Evolutionary conservation across 2,888 invertebrate species (phyloP).

Genomic region (Eurois occulta): DNA sequence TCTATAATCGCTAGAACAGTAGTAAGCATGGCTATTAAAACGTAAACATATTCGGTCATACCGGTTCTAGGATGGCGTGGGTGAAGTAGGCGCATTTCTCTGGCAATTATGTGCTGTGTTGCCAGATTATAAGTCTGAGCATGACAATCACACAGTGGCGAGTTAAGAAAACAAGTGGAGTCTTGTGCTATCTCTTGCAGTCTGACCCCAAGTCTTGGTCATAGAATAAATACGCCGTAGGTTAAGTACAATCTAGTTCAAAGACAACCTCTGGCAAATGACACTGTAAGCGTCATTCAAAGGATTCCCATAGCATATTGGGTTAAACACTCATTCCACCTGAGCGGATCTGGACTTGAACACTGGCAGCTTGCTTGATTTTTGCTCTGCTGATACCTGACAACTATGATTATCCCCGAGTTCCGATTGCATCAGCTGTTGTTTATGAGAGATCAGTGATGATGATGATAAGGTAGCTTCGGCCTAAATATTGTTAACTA

Average conservation of each 20-base stretch:
- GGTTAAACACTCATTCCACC: background rate
- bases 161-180: background rate
- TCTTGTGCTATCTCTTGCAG: background rate
- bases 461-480: background rate
- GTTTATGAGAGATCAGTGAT: background rate
- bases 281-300: background rate
- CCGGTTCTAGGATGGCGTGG: conserved; percentile 40
- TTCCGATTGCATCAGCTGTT: background rate
- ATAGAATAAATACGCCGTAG: background rate
- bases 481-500: background rate
- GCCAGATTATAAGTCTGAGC: background rate
- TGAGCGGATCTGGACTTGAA: background rate
- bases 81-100: conserved; percentile 32
- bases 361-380: background rate
- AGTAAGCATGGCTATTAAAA: conserved; percentile 63
- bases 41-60: conserved; percentile 64
- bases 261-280: background rate
- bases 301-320: background rate
- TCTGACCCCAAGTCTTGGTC: background rate
- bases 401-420: background rate
- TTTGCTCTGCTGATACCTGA: background rate
- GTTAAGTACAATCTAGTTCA: background rate
- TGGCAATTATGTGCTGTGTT: background rate
- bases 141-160: background rate
- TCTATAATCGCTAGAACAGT: conserved; percentile 64